Base-by-base conservation (phyloP, 2,113 vertebrate genomes). In the Camelus dromedarius region DNA sequence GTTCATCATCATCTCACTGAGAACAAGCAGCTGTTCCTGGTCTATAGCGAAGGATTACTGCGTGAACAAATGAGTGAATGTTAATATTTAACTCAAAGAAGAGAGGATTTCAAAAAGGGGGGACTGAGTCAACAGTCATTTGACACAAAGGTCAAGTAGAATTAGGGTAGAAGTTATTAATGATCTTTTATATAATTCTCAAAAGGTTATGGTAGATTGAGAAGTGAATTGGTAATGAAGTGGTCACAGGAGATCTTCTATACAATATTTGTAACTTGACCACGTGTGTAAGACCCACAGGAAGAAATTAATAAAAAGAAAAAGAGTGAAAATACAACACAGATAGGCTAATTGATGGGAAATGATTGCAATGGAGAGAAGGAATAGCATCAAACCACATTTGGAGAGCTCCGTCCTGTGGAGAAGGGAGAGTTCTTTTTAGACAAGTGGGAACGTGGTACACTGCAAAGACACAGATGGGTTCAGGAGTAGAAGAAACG, bases 71-170 rank as follows among this genome's bases (percentile, higher is more conserved):
- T 52, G 8, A 84, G 72, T 80, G 24, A 91, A 50, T 75, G 6
- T 16, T 84, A 72, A 22, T 13, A 30, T 82, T 62, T 86, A 75
- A 85, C 18, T 58, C n/a, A 96, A 85, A 62, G 52, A 88, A 42
- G 20, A 85, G 22, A 91, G 8, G 62, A 81, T 86, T 79, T 85
- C 72, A 92, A 28, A 22, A 82, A 81, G 5, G 7, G 50, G 7
- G 38, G 18, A 77, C 16, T 32, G 15, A 58, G 19, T 30, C 35
- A 88, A 60, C 32, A 50, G 38, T 87, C 38, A 91, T 91, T 93
- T 97, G 62, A 79, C 46, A 80, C 4, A 93, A 87, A 64, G 19
- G 1, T 81, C 19, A 86, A 94, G 70, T 35, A 82, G 7, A 95
- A 72, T 60, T 83, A 93, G 26, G 8, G 2, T 30, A 50, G 20